Evolutionary conservation across 92 coral and sea anemone species (phyloP), one percentile per base, ranked within the genome.

Genomic region (Heteractis magnifica): DNA sequence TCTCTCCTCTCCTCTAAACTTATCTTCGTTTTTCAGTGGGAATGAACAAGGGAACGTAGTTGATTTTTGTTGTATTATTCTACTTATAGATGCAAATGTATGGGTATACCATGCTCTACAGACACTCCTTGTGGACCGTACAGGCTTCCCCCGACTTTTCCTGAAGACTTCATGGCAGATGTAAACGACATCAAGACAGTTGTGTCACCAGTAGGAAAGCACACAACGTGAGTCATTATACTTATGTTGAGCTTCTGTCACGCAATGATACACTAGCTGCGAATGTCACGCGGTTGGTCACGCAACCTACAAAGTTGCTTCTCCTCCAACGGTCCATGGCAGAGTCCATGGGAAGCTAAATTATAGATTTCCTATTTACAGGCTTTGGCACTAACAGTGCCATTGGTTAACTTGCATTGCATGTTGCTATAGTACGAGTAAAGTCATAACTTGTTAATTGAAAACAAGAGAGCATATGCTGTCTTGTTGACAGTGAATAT

Each of bases 71-170:
- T 56, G 15, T 56, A 12, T 11, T 23, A 20, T 18, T 9, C 14
- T 48, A 48, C 15, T 56, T 1, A 12, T 34, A 82, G 86, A 79
- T 82, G 86, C 59, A 82, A 23, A 6, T 82, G 86, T 75, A 82
- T 82, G 86, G 79, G 72, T 15, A 72, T 82, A 56, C 87, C 91
- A 6, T 71, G 82, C 26, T 20, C 64, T 4, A 53, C 87, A 5
- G 19, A 20, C 7, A 78, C 79, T 12, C 94, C 94, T 11, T 93
- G 97, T 76, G 97, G 82, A 0, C 77, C 70, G 0, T 90, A 82
- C 75, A 65, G n/a, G 21, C 87, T 88, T 0, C 89, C 97, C 49
- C 94, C 97, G n/a, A 82, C 83, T 0, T 88, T 91, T 65, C 90
- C 97, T 75, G 80, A 59, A 8, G 93, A 82, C 55, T 82, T 19